Evolutionary conservation across 2,888 invertebrate genomes (phyloP).

Genomic region (Sepiola atlantica): DNA sequence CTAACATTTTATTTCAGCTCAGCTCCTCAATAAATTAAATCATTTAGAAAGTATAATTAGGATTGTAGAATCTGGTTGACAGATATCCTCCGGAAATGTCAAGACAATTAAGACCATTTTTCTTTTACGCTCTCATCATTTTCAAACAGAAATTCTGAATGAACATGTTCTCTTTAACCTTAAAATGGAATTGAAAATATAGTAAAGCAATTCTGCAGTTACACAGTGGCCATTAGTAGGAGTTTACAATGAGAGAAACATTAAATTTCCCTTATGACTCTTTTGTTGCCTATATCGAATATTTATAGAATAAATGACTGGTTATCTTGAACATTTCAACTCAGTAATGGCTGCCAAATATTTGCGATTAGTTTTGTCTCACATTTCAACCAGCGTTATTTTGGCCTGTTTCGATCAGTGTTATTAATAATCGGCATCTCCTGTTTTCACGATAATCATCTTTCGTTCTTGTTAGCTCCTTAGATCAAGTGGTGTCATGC

Average conservation of each 20-base stretch:
- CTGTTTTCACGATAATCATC: too few relatives aligned
- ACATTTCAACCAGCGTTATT: too few relatives aligned
- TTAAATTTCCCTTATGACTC: background rate
- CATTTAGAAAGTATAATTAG: constrained; percentile 32
- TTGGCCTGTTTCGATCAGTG: too few relatives aligned
- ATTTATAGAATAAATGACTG: too few relatives aligned
- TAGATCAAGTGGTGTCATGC: too few relatives aligned
- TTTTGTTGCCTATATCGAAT: too few relatives aligned
- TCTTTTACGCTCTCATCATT: constrained; percentile 8
- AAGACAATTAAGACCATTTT: constrained; percentile 15
- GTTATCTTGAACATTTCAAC: too few relatives aligned
- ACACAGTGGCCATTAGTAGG: background rate
- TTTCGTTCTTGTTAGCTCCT: too few relatives aligned
- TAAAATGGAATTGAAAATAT: background rate
- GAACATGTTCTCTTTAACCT: background rate
- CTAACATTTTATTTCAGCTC: background rate
- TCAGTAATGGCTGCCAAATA: too few relatives aligned
- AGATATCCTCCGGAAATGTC: constrained; percentile 32
- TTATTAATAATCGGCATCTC: too few relatives aligned
- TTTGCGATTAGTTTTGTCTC: too few relatives aligned
- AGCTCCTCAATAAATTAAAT: background rate
- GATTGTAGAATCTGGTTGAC: background rate
- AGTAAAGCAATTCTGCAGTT: background rate
- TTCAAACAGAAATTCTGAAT: background rate
- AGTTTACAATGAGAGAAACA: background rate